Conservation (phyloP, 2,797 vertebrate species). For the Morelia viridis region DNA sequence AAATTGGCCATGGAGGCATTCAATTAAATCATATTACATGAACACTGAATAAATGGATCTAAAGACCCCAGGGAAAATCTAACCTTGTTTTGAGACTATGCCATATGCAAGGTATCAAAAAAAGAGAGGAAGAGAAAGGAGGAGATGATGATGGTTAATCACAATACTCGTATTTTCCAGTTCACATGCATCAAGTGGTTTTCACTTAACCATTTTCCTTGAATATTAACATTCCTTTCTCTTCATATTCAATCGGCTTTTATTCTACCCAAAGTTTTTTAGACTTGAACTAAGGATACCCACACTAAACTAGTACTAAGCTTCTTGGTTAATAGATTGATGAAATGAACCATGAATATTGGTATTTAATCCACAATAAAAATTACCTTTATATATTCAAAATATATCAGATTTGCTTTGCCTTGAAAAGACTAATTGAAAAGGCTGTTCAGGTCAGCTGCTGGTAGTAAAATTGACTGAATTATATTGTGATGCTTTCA, state of each 20-base stretch:
- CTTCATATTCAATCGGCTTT: constrained; percentile 23
- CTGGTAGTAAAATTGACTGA: constrained; percentile 62
- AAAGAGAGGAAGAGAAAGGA: not conserved
- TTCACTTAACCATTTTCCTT: constrained; percentile 19
- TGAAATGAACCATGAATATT: constrained; percentile 59
- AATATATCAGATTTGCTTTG: constrained; percentile 58
- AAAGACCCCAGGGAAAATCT: not conserved
- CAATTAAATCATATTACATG: constrained; percentile 11
- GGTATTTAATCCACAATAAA: constrained; percentile 60
- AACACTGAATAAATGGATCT: constrained; percentile 4
- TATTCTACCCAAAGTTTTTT: constrained; percentile 14
- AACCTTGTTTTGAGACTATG: constrained; percentile 9
- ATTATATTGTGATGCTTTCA: constrained; percentile 61
- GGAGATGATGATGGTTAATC: not conserved
- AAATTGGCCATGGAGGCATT: constrained; percentile 19
- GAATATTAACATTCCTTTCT: constrained; percentile 32
- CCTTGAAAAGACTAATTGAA: constrained; percentile 64
- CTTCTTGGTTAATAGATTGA: constrained; percentile 54
- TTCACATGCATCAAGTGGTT: constrained; percentile 23
- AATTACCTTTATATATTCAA: constrained; percentile 63
- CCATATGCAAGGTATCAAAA: constrained; percentile 17
- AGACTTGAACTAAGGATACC: constrained; percentile 24
- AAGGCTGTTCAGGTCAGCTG: constrained; percentile 61
- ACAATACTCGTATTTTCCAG: constrained; percentile 20
- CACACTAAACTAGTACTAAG: constrained; percentile 19